These are phyloP conservation scores for Helostoma temminkii DNA, from an alignment of 2,797 vertebrate genomes.

Conservation along the genomic window DNA sequence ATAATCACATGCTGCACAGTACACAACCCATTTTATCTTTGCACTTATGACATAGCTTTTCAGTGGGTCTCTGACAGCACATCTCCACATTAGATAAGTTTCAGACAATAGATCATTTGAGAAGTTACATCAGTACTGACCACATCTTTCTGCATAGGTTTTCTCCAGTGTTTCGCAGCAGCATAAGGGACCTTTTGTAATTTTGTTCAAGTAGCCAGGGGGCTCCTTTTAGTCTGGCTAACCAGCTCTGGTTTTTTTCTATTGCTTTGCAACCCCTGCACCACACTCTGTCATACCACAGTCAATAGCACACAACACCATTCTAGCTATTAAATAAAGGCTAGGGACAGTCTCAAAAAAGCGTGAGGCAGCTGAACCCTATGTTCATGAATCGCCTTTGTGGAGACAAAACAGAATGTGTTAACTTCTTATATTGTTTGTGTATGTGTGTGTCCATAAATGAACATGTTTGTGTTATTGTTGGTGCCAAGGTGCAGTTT, in stretches of 20 bases:
- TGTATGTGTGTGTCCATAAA: not conserved
- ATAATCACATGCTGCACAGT: too few species aligned
- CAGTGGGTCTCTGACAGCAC: too few species aligned
- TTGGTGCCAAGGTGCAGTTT: slow-evolving; percentile 6
- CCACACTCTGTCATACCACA: slow-evolving; percentile 37
- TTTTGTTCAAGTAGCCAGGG: slow-evolving; percentile 56
- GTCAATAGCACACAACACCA: slow-evolving; percentile 53
- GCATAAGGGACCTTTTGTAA: slow-evolving; percentile 56
- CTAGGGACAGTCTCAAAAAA: slow-evolving; percentile 40
- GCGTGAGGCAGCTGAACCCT: slow-evolving; percentile 20
- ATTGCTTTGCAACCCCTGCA: slow-evolving; percentile 43
- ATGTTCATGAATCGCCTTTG: slow-evolving; percentile 31
- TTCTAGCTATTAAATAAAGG: slow-evolving; percentile 54
- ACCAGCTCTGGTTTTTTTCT: slow-evolving; percentile 57
- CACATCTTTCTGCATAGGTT: slow-evolving; percentile 10
- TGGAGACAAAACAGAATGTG: not conserved
- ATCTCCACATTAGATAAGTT: too few species aligned
- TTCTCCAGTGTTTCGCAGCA: slow-evolving; percentile 21
- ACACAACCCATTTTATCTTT: too few species aligned
- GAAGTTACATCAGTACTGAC: too few species aligned
- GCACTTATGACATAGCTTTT: too few species aligned
- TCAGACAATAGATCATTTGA: too few species aligned
- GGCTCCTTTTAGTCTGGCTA: slow-evolving; percentile 64
- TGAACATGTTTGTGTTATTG: too few species aligned
- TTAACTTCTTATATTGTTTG: slow-evolving; percentile 14